phyloP scores from a whole-genome alignment of 2,113 vertebrate genomes.

The Lynx canadensis region DNA sequence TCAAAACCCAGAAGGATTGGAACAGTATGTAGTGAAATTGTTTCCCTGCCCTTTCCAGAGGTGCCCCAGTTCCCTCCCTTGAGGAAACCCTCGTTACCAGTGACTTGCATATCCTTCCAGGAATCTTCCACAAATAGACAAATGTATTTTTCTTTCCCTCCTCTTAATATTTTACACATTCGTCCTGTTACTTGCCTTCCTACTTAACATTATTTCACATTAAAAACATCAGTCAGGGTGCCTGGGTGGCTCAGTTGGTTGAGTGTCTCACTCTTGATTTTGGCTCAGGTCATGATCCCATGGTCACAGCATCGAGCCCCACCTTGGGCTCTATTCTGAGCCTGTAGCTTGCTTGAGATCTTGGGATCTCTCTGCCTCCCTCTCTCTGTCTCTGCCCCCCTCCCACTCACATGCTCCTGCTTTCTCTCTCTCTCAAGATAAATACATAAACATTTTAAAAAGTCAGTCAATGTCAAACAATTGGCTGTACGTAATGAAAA shows the following conservation, averaged over 20 bases:
- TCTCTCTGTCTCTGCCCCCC: too few relatives aligned
- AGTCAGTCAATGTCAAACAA: neutral
- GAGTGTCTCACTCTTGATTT: too few relatives aligned
- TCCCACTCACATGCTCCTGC: too few relatives aligned
- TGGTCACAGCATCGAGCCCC: too few relatives aligned
- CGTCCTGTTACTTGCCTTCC: neutral
- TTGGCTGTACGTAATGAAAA: neutral
- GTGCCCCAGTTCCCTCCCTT: neutral
- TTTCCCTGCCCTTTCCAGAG: neutral
- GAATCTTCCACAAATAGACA: neutral
- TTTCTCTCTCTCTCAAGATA: too few relatives aligned
- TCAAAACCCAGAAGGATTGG: neutral
- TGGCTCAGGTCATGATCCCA: too few relatives aligned
- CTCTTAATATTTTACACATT: neutral
- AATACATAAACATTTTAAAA: too few relatives aligned
- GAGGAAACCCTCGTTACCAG: neutral
- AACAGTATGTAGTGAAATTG: neutral
- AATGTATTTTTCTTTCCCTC: neutral
- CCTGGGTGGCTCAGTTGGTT: too few relatives aligned
- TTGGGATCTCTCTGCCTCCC: too few relatives aligned
- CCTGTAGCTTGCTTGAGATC: too few relatives aligned
- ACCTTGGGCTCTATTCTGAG: too few relatives aligned
- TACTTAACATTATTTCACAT: neutral
- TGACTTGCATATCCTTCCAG: neutral
- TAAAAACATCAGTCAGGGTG: neutral